Conservation (phyloP, 2,797 vertebrate species). For the Mormyrops boulengeri region DNA sequence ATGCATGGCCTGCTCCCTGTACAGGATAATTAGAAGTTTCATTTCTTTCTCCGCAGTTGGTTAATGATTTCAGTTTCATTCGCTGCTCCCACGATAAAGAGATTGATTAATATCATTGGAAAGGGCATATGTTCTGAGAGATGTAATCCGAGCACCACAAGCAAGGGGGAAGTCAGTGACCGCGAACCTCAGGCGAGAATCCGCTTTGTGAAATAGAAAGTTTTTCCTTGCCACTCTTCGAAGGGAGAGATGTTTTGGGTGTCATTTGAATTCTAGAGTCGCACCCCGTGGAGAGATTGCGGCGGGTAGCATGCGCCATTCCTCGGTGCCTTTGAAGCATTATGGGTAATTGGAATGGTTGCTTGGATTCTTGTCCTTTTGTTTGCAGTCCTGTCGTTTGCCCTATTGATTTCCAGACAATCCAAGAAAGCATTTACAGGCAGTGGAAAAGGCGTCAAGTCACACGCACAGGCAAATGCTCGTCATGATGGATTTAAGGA, state of each 20-base stretch:
- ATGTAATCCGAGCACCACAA: slow-evolving; percentile 55
- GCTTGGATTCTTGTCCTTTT: background rate
- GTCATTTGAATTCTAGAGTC: background rate
- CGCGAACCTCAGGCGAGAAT: background rate
- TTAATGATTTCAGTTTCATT: slow-evolving; percentile 79
- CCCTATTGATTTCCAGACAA: background rate
- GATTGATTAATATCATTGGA: slow-evolving; percentile 94
- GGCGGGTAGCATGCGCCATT: background rate
- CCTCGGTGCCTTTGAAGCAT: background rate
- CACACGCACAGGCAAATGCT: background rate
- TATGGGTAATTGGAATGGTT: background rate
- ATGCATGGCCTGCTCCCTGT: slow-evolving; percentile 53
- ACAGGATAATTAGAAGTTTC: slow-evolving; percentile 74
- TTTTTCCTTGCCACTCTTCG: background rate
- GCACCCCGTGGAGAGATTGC: background rate
- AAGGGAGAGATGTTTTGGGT: background rate
- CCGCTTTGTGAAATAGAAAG: background rate
- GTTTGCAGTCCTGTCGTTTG: background rate
- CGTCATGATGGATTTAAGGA: background rate
- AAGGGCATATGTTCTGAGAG: slow-evolving; percentile 77
- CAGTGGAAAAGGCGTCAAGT: background rate
- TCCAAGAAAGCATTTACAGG: background rate
- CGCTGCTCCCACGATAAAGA: slow-evolving; percentile 83
- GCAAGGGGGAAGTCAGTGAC: slow-evolving; percentile 35
- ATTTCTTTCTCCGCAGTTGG: slow-evolving; percentile 87